Percentiles rank a stretch among this genome's conserved stretches.
phyloP scores from a whole-genome alignment of 2,113 vertebrate species.

The Lota lota region DNA sequence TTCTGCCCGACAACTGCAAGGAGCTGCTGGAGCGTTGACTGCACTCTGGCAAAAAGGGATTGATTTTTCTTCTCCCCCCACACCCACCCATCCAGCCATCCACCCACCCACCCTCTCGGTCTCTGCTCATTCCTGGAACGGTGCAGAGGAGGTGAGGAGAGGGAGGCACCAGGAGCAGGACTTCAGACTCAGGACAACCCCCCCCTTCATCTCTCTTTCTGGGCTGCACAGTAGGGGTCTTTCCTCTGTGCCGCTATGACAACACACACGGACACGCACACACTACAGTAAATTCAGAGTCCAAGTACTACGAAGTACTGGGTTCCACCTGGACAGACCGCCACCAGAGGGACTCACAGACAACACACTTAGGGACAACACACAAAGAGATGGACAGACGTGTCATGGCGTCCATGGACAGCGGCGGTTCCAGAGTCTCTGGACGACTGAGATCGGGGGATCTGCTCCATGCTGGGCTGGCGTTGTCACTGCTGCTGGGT shows the following conservation, averaged over 20 bases:
- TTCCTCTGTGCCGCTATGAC: slow-evolving; percentile 47
- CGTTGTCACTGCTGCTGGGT: slow-evolving; percentile 61
- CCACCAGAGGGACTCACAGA: not conserved
- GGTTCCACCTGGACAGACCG: no score
- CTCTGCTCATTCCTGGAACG: slow-evolving; percentile 59
- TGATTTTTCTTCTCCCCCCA: slow-evolving; percentile 24
- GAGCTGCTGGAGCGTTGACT: slow-evolving; percentile 19
- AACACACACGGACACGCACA: slow-evolving; percentile 22
- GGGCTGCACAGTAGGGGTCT: slow-evolving; percentile 37
- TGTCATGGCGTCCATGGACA: slow-evolving; percentile 65
- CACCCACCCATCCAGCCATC: slow-evolving; percentile 5
- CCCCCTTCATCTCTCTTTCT: not conserved
- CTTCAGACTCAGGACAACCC: slow-evolving; percentile 31
- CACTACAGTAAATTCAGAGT: not conserved
- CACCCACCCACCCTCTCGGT: slow-evolving; percentile 1
- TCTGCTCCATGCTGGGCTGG: slow-evolving; percentile 56
- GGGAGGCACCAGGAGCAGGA: slow-evolving; percentile 54
- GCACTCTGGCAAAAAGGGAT: slow-evolving; percentile 42
- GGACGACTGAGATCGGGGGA: slow-evolving; percentile 54
- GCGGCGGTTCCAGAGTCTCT: slow-evolving; percentile 47
- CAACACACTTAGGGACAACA: slow-evolving; percentile 4
- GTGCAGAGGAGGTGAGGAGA: slow-evolving; percentile 49
- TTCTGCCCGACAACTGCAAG: slow-evolving; percentile 1
- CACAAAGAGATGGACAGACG: slow-evolving; percentile 32
- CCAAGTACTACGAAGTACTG: no score